These are phyloP conservation scores for Cervus canadensis DNA, from an alignment of 2,113 vertebrate genomes.

Conservation along the genomic window DNA sequence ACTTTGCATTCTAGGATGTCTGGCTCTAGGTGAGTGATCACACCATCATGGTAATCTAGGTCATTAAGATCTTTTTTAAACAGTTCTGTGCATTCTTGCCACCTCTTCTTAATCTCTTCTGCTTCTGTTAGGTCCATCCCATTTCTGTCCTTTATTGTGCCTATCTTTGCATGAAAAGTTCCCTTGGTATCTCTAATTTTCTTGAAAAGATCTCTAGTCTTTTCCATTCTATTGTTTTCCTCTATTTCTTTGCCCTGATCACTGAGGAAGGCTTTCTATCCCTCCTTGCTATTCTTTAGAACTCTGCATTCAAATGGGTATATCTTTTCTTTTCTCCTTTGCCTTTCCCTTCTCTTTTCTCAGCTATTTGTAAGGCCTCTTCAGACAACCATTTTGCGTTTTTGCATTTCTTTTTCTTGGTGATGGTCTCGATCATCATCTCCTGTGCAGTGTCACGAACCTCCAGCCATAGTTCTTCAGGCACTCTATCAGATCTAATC, in stretches of 20 bases:
- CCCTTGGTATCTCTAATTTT: not conserved
- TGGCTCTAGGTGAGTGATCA: not conserved
- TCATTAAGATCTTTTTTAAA: not conserved
- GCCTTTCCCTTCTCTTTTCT: not conserved
- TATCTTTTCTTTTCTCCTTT: not conserved
- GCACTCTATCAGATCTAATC: not conserved
- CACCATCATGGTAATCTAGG: not conserved
- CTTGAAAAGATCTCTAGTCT: not conserved
- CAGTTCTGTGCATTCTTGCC: not conserved
- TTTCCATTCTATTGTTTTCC: not conserved
- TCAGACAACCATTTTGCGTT: not conserved
- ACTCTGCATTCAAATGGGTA: not conserved
- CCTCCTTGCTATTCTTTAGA: not conserved
- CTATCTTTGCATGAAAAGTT: not conserved
- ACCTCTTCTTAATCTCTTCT: not conserved
- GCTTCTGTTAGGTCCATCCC: not conserved
- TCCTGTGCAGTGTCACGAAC: not conserved
- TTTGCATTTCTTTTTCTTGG: not conserved
- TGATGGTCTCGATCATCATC: not conserved
- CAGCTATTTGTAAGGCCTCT: not conserved
- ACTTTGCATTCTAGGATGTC: not conserved
- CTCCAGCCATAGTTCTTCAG: not conserved
- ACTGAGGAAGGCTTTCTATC: not conserved
- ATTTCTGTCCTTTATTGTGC: not conserved
- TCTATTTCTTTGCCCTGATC: not conserved